Evolutionary conservation across 2,797 vertebrate species (phyloP), one percentile per base, ranked within the genome.

Genomic region (Brotula barbata): DNA sequence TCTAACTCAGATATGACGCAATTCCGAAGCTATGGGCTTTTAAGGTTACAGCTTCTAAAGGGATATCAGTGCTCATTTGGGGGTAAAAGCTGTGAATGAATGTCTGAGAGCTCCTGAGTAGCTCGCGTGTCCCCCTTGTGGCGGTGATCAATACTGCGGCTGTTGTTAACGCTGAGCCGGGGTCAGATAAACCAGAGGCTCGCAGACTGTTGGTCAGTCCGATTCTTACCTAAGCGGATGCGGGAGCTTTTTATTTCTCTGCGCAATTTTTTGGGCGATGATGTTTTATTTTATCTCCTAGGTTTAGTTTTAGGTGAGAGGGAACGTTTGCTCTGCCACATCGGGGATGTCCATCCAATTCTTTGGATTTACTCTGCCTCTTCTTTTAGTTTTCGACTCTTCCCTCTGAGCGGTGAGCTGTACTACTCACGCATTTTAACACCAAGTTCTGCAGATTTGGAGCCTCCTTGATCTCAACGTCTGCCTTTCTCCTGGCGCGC

Each of bases 61-160:
- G 61, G 51, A 19, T 22, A 7, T 40, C 43, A 17, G 39, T 39
- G 42, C 28, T 31, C 36, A 41, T 56, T 3, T 53, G 28, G 15
- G 23, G 25, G 31, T 4, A 1, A 39, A 40, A 8, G 41, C 10
- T 45, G 16, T 33, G 0, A 31, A 17, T n/a, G n/a, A n/a, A n/a
- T n/a, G 16, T 16, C 7, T 19, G 37, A 22, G 7, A 15, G 16
- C 17, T 51, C 40, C 1, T 52, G 19, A 64, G 28, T 64, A 78
- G 75, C 46, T 55, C 80, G 79, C 59, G 58, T 6, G 66, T 77
- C 82, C 88, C 64, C 85, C 87, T 79, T 68, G 87, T 84, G 90
- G 90, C 40, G 40, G 41, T 31, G 45, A 31, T 1, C 58, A 54
- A 64, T 52, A 69, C 17, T 23, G 25, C 73, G 44, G 19, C 48